Conservation (phyloP, 2,888 invertebrate genomes). For the Pristionchus entomophagus region DNA sequence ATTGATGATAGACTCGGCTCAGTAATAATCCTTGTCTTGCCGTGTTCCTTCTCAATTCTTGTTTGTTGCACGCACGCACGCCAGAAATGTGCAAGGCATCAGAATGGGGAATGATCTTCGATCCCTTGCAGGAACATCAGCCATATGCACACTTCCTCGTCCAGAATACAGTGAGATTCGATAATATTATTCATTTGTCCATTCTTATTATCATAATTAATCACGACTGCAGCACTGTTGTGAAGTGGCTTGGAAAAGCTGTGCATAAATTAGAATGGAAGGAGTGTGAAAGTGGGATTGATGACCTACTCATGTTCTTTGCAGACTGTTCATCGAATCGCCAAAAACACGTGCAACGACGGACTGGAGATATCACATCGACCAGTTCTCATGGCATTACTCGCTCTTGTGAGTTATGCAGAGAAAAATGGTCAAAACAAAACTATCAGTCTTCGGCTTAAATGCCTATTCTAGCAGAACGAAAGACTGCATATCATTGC, state of each 20-base stretch:
- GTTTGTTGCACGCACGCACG: background rate
- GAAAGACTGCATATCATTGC: too few relatives aligned
- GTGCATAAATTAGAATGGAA: background rate
- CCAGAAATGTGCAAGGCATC: background rate
- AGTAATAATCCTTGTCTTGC: background rate
- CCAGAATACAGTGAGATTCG: background rate
- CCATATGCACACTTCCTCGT: constrained; percentile 5
- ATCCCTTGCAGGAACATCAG: background rate
- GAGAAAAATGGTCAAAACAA: background rate
- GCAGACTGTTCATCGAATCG: constrained; percentile 20
- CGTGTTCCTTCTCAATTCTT: background rate
- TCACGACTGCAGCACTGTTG: too few relatives aligned
- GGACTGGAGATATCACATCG: constrained; percentile 57
- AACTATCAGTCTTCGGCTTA: background rate
- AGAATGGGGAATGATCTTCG: background rate
- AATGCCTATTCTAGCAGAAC: too few relatives aligned
- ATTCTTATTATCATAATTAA: too few relatives aligned
- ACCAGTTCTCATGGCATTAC: constrained; percentile 17
- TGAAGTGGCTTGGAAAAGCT: background rate
- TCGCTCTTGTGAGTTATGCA: constrained; percentile 11
- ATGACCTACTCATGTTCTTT: background rate
- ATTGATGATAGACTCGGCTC: background rate
- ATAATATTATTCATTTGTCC: too few relatives aligned
- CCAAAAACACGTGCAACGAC: constrained; percentile 57
- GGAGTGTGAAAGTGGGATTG: too few relatives aligned